phyloP scores from a whole-genome alignment of 1,140 invertebrate genomes.

The Drosophila bocki region DNA sequence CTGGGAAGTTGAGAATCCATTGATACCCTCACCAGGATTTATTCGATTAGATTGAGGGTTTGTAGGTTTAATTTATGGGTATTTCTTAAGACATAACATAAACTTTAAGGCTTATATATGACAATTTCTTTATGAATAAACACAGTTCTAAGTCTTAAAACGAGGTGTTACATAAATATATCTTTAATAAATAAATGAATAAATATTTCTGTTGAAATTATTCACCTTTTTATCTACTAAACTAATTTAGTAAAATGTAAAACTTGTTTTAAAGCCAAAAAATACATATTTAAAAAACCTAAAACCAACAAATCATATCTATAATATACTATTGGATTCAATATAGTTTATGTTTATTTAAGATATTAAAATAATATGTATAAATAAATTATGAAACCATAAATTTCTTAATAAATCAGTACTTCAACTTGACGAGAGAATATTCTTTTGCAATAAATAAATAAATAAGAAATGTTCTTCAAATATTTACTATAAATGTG shows the following conservation, averaged over 20 bases:
- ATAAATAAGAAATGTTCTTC: too few relatives aligned
- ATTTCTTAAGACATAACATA: too few relatives aligned
- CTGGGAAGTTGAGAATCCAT: neutral
- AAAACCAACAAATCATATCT: neutral
- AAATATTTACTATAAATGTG: too few relatives aligned
- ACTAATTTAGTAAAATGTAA: neutral
- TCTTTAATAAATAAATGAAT: neutral
- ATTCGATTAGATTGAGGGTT: neutral
- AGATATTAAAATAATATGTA: neutral
- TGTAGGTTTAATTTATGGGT: too few relatives aligned
- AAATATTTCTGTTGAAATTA: neutral
- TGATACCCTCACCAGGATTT: neutral
- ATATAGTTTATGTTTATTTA: neutral
- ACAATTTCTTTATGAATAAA: neutral
- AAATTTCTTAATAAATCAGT: neutral
- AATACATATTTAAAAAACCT: neutral
- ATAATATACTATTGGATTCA: too few relatives aligned
- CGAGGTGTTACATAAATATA: too few relatives aligned
- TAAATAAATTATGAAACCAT: neutral
- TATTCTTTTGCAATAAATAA: too few relatives aligned
- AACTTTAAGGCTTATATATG: too few relatives aligned
- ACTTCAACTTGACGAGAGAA: too few relatives aligned
- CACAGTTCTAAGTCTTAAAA: fast-evolving
- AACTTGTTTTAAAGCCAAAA: neutral
- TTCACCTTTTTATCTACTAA: fast-evolving